A percentile compares a stretch with the other conserved stretches of the same genome.
Evolutionary conservation across 2,888 invertebrate species (phyloP).

Genomic region (Polymixis lichenea): DNA sequence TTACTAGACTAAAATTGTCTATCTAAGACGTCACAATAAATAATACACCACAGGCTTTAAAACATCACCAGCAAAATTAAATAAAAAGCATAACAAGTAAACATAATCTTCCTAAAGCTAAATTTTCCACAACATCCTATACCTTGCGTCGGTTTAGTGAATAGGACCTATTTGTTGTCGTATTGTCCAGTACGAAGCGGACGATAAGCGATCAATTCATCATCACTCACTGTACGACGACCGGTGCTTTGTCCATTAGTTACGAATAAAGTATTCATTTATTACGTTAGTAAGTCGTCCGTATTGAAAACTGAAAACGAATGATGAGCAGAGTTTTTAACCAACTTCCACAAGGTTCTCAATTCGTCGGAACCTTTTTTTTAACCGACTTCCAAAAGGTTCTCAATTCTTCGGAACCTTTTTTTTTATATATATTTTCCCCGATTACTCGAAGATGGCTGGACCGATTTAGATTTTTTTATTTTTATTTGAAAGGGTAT

Average conservation of each 20-base stretch:
- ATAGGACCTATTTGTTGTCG: conserved; percentile 59
- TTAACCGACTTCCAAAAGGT: too few species aligned
- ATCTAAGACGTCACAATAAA: not conserved
- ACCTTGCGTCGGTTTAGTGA: conserved; percentile 37
- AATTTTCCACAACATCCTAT: conserved; percentile 41
- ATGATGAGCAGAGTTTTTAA: not conserved
- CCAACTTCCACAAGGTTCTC: too few species aligned
- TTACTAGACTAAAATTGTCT: too few species aligned
- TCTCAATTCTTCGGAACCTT: too few species aligned
- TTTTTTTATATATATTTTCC: too few species aligned
- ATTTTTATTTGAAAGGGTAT: too few species aligned
- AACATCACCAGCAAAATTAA: not conserved
- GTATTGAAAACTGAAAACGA: not conserved
- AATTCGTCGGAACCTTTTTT: too few species aligned
- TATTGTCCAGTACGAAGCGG: conserved; percentile 57
- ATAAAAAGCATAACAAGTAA: not conserved
- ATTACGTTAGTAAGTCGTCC: not conserved
- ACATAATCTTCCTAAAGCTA: not conserved
- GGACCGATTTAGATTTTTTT: too few species aligned
- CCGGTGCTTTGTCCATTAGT: conserved; percentile 58
- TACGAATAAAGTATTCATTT: conserved; percentile 40
- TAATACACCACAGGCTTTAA: not conserved
- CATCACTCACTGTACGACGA: conserved; percentile 45
- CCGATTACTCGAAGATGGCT: too few species aligned
- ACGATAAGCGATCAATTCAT: conserved; percentile 69